These are phyloP conservation scores for Mormyrops boulengeri DNA, from an alignment of 2,797 vertebrate genomes.

Conservation along the genomic window DNA sequence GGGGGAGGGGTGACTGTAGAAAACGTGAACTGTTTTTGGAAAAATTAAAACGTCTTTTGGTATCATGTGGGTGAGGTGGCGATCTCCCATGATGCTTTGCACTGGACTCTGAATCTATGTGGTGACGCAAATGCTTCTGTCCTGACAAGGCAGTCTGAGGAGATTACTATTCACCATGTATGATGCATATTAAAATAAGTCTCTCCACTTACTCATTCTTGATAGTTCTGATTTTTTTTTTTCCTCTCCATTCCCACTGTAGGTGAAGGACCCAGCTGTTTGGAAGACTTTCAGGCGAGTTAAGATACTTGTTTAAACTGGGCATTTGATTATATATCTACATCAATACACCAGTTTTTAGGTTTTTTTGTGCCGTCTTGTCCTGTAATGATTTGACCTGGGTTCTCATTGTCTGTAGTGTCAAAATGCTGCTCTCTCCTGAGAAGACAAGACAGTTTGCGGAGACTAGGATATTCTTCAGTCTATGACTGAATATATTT, in stretches of 20 bases:
- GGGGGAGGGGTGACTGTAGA: not conserved
- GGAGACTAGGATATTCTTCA: constrained; percentile 3
- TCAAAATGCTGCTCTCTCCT: constrained; percentile 29
- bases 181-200: not conserved
- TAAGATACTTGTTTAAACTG: not conserved
- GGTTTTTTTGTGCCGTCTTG: not conserved
- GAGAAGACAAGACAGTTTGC: constrained; percentile 39
- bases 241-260: not conserved
- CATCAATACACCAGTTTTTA: not conserved
- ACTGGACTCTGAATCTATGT: constrained; percentile 54
- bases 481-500: not conserved
- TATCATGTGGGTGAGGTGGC: not conserved
- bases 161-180: constrained; percentile 25
- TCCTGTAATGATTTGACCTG: constrained; percentile 35
- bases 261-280: not conserved
- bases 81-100: constrained; percentile 59
- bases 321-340: not conserved
- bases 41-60: not conserved
- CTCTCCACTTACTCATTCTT: not conserved
- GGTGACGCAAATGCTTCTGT: constrained; percentile 51
- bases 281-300: not conserved
- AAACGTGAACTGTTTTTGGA: not conserved
- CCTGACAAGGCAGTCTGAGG: constrained; percentile 62
- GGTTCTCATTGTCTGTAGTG: constrained; percentile 34
- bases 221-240: not conserved